A percentile compares a stretch with the other conserved stretches of the same genome.
Evolutionary conservation across 2,797 vertebrate genomes (phyloP).

Genomic region (Glyptemys insculpta): DNA sequence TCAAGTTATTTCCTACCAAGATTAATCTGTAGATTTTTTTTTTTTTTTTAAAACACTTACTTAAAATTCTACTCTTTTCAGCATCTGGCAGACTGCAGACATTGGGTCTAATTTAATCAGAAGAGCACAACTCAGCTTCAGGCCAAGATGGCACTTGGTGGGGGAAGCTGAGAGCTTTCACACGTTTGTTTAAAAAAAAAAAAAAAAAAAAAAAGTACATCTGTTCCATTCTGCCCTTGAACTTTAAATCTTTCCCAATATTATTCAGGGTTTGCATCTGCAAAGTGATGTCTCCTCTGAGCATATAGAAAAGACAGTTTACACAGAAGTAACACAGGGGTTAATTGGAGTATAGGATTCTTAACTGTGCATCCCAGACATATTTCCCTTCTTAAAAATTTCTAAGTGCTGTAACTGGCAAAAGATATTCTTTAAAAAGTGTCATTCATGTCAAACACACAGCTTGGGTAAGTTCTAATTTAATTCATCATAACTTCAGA

Average conservation of each 20-base stretch:
- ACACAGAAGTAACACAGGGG: accelerated
- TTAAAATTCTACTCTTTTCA: slow-evolving; percentile 56
- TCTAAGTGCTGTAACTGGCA: background rate
- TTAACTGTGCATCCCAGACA: background rate
- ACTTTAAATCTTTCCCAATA: slow-evolving; percentile 44
- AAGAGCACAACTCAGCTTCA: slow-evolving; percentile 33
- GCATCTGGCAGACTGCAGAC: slow-evolving; percentile 39
- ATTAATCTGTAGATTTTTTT: slow-evolving; percentile 44
- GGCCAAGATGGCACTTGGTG: slow-evolving; percentile 45
- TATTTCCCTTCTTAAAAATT: background rate
- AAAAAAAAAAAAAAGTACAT: background rate
- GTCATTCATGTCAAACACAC: accelerated
- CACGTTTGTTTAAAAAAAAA: background rate
- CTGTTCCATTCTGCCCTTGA: slow-evolving; percentile 46
- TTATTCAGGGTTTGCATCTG: slow-evolving; percentile 46
- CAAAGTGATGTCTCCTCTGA: background rate
- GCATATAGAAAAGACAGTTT: background rate
- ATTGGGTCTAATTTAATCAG: slow-evolving; percentile 58
- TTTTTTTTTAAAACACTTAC: slow-evolving; percentile 41
- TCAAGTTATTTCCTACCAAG: slow-evolving; percentile 35
- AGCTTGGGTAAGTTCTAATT: accelerated
- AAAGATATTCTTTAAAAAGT: background rate
- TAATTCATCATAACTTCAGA: background rate
- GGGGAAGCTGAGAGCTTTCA: slow-evolving; percentile 41
- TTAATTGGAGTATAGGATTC: accelerated